A percentile compares a stretch with the other conserved stretches of the same genome.
Evolutionary conservation across 2,113 vertebrate genomes (phyloP).

Genomic region (Gadus macrocephalus): DNA sequence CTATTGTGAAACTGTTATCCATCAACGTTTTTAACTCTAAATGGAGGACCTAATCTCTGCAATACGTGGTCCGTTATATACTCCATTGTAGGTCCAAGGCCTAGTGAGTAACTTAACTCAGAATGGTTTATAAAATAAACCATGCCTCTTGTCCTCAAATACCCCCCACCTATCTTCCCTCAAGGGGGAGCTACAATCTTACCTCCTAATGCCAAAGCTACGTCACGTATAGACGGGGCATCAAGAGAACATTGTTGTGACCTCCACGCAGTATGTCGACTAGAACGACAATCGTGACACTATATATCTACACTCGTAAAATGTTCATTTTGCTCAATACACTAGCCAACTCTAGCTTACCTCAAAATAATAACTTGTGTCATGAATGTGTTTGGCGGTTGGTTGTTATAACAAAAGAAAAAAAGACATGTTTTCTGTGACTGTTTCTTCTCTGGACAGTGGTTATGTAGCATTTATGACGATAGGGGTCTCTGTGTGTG

Average conservation of each 20-base stretch:
- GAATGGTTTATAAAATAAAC: slow-evolving; percentile 64
- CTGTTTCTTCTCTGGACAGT: slow-evolving; percentile 49
- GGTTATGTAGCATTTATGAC: slow-evolving; percentile 57
- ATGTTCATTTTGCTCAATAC: slow-evolving; percentile 53
- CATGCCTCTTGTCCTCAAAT: slow-evolving; percentile 36
- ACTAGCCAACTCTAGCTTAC: slow-evolving; percentile 64
- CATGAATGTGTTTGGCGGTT: slow-evolving; percentile 32
- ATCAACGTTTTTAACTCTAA: slow-evolving; percentile 42
- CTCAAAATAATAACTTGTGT: slow-evolving; percentile 52
- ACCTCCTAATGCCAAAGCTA: slow-evolving; percentile 73
- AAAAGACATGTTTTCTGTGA: slow-evolving; percentile 33
- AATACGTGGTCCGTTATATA: slow-evolving; percentile 45
- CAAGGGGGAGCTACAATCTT: slow-evolving; percentile 36
- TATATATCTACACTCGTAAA: slow-evolving; percentile 17
- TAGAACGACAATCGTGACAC: slow-evolving; percentile 24
- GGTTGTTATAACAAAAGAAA: slow-evolving; percentile 1
- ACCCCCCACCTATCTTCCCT: slow-evolving; percentile 4
- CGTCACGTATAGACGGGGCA: slow-evolving; percentile 55
- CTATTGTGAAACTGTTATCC: slow-evolving; percentile 41
- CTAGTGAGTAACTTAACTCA: slow-evolving; percentile 29
- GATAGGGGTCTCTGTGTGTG: slow-evolving; percentile 28
- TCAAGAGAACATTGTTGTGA: slow-evolving; percentile 19
- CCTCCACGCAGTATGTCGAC: slow-evolving; percentile 16
- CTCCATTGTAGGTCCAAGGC: slow-evolving; percentile 47
- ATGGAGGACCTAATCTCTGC: slow-evolving; percentile 35